phyloP scores from a whole-genome alignment of 2,113 vertebrate genomes.

The Antechinus flavipes region DNA sequence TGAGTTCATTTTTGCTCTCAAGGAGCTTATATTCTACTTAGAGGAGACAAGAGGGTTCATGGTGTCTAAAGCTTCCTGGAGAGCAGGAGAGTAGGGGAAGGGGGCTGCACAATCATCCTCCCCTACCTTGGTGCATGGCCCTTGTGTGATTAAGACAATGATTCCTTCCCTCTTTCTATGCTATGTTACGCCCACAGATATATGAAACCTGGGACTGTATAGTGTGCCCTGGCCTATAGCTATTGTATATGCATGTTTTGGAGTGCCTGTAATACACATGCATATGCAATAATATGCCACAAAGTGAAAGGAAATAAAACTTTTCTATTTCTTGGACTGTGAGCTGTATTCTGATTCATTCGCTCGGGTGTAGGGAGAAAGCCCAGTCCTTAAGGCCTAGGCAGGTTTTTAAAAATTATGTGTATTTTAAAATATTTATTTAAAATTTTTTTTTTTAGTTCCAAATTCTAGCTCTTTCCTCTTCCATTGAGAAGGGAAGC shows the following conservation, averaged over 20 bases:
- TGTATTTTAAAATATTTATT: neutral
- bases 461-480: neutral
- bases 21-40: neutral
- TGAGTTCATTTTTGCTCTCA: neutral
- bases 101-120: neutral
- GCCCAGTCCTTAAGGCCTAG: neutral
- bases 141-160: neutral
- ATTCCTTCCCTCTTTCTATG: neutral
- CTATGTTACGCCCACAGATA: neutral
- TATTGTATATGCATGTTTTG: rapidly evolving
- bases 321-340: neutral
- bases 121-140: neutral
- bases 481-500: neutral
- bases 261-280: neutral
- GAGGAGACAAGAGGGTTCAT: neutral
- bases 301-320: constrained; percentile 20
- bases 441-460: neutral
- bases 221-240: rapidly evolving
- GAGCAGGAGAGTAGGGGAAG: neutral
- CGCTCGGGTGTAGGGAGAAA: neutral
- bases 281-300: neutral
- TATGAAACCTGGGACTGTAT: neutral
- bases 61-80: neutral
- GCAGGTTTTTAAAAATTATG: neutral
- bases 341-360: neutral